Base-by-base conservation (phyloP, 2,888 invertebrate genomes). In the Heliconius charithonia region DNA sequence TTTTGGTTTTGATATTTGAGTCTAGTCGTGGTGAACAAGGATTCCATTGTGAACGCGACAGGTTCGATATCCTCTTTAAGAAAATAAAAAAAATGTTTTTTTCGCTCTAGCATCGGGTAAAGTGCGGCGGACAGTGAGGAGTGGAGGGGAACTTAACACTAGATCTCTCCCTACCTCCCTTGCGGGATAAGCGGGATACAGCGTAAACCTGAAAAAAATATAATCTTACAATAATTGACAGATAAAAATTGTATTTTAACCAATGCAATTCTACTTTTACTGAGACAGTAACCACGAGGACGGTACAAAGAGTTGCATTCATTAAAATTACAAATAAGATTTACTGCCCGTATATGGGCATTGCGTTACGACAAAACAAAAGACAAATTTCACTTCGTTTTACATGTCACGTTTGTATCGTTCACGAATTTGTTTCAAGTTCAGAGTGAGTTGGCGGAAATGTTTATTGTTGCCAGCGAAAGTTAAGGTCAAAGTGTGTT, bases 401-500 rank as follows among this genome's bases (percentile, higher is more conserved):
- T 78, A 78, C 78, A 56, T 78, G 76, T 79, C 83, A 83, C 81
- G 81, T 83, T 70, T 71, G 70, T 74, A 76, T 66, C 80, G 87
- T 88, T 86, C 87, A 91, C 89, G 90, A 89, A 89, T 86, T 81
- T 86, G 63, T 75, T 85, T 87, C 87, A 90, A 90, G 90, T 89
- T 89, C 85, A 86, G 82, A 85, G 86, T 93, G 93, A 92, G 87
- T 84, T 82, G 76, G 89, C 91, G 88, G 86, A 89, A 87, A 81
- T 85, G 83, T 83, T 65, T 66, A 86, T 89, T 89, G 88, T 91
- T 85, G 82, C 75, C 86, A 89, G 93, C 85, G 93, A 93, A 93
- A 93, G 93, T 88, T 75, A 83, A 87, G 91, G 92, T 91, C 87
- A 87, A 83, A 88, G 89, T 91, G 90, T 86, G 85, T 81, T 80